phyloP scores from a whole-genome alignment of 2,113 vertebrate species.

The Plecturocebus donacophilus region DNA sequence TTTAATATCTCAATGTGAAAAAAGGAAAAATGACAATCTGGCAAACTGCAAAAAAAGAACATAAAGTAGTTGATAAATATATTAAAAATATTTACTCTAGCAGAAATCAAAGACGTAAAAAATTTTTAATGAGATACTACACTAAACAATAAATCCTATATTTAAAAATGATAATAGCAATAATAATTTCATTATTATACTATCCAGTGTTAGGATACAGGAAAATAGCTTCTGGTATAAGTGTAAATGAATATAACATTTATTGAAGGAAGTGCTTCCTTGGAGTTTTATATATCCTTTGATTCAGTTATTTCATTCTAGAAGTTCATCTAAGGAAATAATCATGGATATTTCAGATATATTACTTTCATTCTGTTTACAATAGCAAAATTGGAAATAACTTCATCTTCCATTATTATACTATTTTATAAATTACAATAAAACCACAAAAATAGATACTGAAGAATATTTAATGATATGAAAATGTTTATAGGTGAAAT shows the following conservation, averaged over 20 bases:
- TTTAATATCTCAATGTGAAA: neutral
- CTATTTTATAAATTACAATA: neutral
- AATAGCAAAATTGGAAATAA: slow-evolving; percentile 5
- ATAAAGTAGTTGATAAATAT: neutral
- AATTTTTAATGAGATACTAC: neutral
- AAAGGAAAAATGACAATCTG: neutral
- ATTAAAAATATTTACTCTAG: slow-evolving; percentile 43
- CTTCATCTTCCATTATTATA: neutral
- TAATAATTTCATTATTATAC: slow-evolving; percentile 3
- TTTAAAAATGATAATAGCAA: slow-evolving; percentile 4
- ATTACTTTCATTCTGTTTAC: neutral
- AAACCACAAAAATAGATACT: slow-evolving; percentile 11
- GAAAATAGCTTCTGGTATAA: slow-evolving; percentile 3
- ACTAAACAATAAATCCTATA: slow-evolving; percentile 23
- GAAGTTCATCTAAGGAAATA: neutral
- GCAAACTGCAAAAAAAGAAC: neutral
- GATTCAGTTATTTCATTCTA: slow-evolving; percentile 4
- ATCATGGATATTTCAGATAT: neutral
- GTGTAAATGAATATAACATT: slow-evolving; percentile 1
- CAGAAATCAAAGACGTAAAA: slow-evolving; percentile 29
- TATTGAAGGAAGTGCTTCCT: neutral
- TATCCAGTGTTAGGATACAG: neutral
- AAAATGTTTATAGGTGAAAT: slow-evolving; percentile 6
- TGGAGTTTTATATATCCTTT: slow-evolving; percentile 33
- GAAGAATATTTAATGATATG: slow-evolving; percentile 8